Percentiles rank a stretch among this genome's conserved stretches.
phyloP scores from a whole-genome alignment of 2,888 invertebrate genomes.

The Drosophila macrospina region DNA sequence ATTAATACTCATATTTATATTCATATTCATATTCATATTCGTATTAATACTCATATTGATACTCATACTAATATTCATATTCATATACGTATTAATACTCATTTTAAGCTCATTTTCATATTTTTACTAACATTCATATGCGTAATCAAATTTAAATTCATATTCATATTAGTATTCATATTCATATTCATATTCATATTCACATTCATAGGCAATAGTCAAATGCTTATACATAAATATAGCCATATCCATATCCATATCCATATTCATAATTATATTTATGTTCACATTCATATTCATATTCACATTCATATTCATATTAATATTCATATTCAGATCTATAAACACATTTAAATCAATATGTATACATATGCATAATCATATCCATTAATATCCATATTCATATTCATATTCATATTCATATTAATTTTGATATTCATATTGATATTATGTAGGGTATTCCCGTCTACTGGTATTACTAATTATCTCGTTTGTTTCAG shows the following conservation, averaged over 20 bases:
- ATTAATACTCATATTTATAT: not conserved
- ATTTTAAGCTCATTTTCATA: not conserved
- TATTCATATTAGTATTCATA: not conserved
- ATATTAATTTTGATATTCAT: not conserved
- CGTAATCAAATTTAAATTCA: not conserved
- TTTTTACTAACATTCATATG: too few relatives aligned
- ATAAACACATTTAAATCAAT: not conserved
- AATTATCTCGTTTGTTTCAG: not conserved
- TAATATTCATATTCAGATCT: not conserved
- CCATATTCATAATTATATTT: constrained; percentile 1
- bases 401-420: not conserved
- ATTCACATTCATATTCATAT: not conserved
- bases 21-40: constrained; percentile 5
- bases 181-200: not conserved
- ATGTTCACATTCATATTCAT: not conserved
- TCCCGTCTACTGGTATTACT: not conserved
- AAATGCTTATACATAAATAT: not conserved
- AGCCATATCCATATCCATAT: not conserved
- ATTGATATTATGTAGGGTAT: not conserved
- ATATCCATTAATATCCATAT: constrained; percentile 1
- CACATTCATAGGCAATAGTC: too few relatives aligned
- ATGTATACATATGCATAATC: not conserved
- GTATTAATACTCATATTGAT: not conserved
- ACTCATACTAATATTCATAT: constrained; percentile 1
- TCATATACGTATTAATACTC: not conserved